Evolutionary conservation across 2,888 invertebrate genomes (phyloP).

Genomic region (Agrilus mali): DNA sequence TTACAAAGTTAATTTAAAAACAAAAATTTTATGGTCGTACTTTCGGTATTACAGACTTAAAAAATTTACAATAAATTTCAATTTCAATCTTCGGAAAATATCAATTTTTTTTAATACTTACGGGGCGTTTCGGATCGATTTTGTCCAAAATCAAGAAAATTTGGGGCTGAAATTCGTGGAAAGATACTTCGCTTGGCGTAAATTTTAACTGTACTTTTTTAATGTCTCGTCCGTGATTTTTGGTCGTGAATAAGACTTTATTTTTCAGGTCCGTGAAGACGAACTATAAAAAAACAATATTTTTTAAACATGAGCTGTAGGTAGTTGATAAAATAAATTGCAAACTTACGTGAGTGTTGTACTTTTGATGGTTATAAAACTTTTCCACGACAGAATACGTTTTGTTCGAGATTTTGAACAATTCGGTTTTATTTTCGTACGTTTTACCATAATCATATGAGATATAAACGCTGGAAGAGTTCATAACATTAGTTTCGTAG

Average conservation of each 20-base stretch:
- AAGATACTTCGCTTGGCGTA: constrained; percentile 64
- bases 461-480: constrained; percentile 66
- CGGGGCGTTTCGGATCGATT: constrained; percentile 38
- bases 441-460: constrained; percentile 78
- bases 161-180: constrained; percentile 57
- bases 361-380: constrained; percentile 74
- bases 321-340: not conserved
- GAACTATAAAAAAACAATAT: constrained; percentile 47
- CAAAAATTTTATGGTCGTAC: not conserved
- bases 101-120: constrained; percentile 1
- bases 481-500: constrained; percentile 26
- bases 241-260: constrained; percentile 63
- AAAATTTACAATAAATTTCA: not conserved
- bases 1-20: not conserved
- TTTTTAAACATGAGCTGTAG: not conserved
- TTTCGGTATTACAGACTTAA: not conserved
- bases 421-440: constrained; percentile 61
- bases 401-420: constrained; percentile 44
- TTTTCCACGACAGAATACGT: constrained; percentile 61
- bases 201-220: constrained; percentile 51
- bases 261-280: constrained; percentile 73
- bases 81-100: not conserved
- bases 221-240: constrained; percentile 59
- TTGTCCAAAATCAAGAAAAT: constrained; percentile 67
- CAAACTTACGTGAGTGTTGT: constrained; percentile 62